Percentiles rank a stretch among this genome's conserved stretches.
Evolutionary conservation across 2,888 invertebrate genomes (phyloP).

Genomic region (Xanthostigma xanthostigma): DNA sequence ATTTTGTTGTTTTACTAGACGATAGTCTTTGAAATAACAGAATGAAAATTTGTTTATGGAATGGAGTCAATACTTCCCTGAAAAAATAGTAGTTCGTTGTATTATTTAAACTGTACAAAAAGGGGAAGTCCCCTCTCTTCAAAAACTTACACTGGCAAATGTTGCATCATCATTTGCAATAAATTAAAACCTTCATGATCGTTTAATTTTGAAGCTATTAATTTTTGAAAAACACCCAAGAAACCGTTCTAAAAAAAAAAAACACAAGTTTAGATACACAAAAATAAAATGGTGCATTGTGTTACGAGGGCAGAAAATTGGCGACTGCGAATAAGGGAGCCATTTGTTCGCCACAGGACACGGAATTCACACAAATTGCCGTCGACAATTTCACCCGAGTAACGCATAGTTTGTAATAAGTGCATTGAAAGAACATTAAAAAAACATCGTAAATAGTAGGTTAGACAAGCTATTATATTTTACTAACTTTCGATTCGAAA

Average conservation of each 20-base stretch:
- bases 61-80: conserved; percentile 58
- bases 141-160: conserved; percentile 59
- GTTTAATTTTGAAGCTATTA: conserved; percentile 86
- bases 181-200: conserved; percentile 94
- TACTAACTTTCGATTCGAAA: background rate
- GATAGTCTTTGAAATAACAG: conserved; percentile 87
- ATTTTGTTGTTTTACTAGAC: conserved; percentile 90
- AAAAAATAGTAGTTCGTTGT: conserved; percentile 16
- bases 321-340: no score
- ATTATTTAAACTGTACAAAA: background rate
- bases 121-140: background rate
- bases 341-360: no score
- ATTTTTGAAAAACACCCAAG: conserved; percentile 90
- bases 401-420: no score
- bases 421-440: no score
- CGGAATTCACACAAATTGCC: no score
- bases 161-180: conserved; percentile 69
- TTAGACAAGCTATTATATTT: no score
- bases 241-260: conserved; percentile 49
- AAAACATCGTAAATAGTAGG: no score
- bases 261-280: conserved; percentile 4
- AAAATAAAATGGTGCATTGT: background rate
- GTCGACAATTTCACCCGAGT: no score
- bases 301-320: no score
- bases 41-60: conserved; percentile 76